phyloP scores from a whole-genome alignment of 2,113 vertebrate genomes.

The Alligator sinensis region DNA sequence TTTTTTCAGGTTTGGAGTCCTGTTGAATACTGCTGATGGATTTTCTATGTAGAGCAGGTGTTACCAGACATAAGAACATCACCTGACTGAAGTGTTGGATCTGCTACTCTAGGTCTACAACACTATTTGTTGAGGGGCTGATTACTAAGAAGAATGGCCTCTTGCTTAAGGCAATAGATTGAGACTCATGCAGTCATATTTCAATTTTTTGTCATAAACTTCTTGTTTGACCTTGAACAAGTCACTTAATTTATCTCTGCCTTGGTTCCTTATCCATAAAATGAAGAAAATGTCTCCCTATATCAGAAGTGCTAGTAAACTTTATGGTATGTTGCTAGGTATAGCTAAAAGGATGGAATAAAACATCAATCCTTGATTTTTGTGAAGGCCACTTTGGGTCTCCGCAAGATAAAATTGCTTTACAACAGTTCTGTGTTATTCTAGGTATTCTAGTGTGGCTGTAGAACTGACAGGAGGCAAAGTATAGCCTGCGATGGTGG shows the following conservation, averaged over 20 bases:
- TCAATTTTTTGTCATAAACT: not conserved
- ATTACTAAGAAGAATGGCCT: not conserved
- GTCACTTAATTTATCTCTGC: not conserved
- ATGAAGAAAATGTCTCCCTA: not conserved
- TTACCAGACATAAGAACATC: not conserved
- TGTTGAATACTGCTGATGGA: not conserved
- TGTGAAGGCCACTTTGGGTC: no score
- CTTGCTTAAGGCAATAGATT: not conserved
- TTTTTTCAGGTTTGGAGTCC: no score
- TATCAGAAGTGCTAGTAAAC: not conserved
- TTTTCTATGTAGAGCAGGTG: not conserved
- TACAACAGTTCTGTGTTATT: no score
- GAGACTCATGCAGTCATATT: not conserved
- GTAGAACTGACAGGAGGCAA: no score
- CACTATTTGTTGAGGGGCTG: not conserved
- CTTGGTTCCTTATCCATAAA: not conserved
- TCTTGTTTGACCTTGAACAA: not conserved
- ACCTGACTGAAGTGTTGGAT: not conserved
- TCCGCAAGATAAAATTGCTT: no score
- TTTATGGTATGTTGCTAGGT: not conserved
- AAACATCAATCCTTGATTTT: no score
- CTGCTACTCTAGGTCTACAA: not conserved
- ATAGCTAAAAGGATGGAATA: no score
- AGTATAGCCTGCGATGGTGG: no score
- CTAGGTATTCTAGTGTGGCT: no score